Evolutionary conservation across 2,797 vertebrate genomes (phyloP).

Genomic region (Tamandua tetradactyla): DNA sequence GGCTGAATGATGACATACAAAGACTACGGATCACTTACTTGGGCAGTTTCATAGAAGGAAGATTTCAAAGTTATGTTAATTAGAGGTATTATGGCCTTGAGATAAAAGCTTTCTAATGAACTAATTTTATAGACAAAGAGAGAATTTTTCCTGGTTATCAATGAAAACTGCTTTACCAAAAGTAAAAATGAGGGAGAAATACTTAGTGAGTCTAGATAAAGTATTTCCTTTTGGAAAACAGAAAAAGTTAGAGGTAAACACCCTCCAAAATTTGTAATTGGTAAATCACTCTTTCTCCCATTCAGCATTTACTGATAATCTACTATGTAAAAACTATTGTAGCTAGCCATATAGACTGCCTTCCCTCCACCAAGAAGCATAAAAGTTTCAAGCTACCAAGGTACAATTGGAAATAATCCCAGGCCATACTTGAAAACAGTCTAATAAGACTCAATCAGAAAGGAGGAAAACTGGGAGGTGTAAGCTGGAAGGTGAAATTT

Average conservation of each 20-base stretch:
- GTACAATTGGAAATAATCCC: background rate
- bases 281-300: background rate
- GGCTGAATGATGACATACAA: constrained; percentile 40
- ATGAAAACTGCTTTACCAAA: background rate
- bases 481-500: too few relatives aligned
- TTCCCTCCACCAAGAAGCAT: background rate
- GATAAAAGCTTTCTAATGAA: too few relatives aligned
- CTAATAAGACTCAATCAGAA: background rate
- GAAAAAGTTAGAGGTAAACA: background rate
- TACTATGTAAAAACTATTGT: background rate
- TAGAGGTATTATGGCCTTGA: constrained; percentile 39
- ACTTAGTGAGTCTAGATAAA: background rate
- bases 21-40: constrained; percentile 48
- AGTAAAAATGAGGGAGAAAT: background rate
- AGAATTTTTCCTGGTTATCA: constrained; percentile 18
- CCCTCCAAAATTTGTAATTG: background rate
- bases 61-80: constrained; percentile 60
- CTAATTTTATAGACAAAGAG: constrained; percentile 40
- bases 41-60: constrained; percentile 36
- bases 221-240: constrained; percentile 19
- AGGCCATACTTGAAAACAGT: background rate
- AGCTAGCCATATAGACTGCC: background rate
- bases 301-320: background rate
- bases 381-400: background rate
- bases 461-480: background rate